Percentiles rank a stretch among this genome's conserved stretches.
Conservation (phyloP, 2,113 vertebrate species). For the Regulus satrapa region DNA sequence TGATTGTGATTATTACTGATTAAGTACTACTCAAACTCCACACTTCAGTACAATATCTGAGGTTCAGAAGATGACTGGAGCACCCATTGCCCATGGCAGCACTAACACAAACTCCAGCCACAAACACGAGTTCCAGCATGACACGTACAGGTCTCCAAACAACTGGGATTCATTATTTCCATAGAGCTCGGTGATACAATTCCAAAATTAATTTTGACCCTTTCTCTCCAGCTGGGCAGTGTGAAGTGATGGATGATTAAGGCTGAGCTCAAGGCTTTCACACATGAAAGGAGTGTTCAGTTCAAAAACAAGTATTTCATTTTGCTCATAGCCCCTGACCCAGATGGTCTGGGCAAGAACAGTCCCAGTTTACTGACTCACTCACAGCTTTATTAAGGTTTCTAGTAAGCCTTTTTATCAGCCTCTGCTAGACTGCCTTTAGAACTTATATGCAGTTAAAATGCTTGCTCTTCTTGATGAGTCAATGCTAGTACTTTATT, state of each 20-base stretch:
- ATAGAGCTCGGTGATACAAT: background rate
- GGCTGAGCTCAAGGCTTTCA: background rate
- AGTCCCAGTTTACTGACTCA: background rate
- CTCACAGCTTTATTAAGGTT: background rate
- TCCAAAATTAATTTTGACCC: background rate
- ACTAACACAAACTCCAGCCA: background rate
- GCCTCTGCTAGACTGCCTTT: background rate
- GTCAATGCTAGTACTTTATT: background rate
- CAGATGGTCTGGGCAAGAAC: background rate
- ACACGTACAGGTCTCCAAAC: background rate
- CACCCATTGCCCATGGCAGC: background rate
- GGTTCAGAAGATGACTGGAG: background rate
- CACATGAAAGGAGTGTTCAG: rapidly evolving
- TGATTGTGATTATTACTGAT: conserved; percentile 27
- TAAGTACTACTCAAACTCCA: background rate
- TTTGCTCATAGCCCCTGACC: background rate
- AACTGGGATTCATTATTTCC: background rate
- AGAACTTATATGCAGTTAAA: background rate
- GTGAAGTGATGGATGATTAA: background rate
- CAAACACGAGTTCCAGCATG: background rate
- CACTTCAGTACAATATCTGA: background rate
- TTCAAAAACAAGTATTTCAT: background rate
- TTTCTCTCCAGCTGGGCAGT: background rate
- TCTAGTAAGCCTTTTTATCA: background rate
- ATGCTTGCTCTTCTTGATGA: background rate